These are phyloP conservation scores for Diceros bicornis DNA, from an alignment of 2,797 vertebrate species.

Conservation along the genomic window DNA sequence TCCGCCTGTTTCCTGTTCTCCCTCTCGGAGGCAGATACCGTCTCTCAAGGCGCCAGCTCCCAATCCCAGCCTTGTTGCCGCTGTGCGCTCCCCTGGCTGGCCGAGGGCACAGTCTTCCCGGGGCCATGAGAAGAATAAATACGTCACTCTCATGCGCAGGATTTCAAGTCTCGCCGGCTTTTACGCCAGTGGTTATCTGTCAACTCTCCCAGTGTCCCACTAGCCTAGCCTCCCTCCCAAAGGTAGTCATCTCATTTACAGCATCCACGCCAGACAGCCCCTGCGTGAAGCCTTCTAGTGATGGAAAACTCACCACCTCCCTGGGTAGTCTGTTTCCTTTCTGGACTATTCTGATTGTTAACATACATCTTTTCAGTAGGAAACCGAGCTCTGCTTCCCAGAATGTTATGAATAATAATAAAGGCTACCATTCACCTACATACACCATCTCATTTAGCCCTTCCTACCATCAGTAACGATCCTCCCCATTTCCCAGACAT, in stretches of 20 bases:
- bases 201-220: not conserved
- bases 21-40: not conserved
- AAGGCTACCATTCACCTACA: not conserved
- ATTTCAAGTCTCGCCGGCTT: not conserved
- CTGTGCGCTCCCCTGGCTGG: not conserved
- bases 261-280: not conserved
- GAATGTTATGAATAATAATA: not conserved
- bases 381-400: not conserved
- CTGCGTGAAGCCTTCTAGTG: not conserved
- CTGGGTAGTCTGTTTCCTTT: not conserved
- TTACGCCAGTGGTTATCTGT: not conserved
- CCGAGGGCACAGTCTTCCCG: not conserved
- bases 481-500: not conserved
- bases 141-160: not conserved
- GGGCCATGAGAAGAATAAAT: not conserved
- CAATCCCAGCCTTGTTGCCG: not conserved
- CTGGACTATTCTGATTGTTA: not conserved
- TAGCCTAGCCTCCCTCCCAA: not conserved
- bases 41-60: not conserved
- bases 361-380: not conserved
- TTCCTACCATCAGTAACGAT: not conserved
- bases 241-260: not conserved
- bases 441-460: not conserved
- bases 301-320: not conserved
- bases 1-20: not conserved